Evolutionary conservation across 2,888 invertebrate species (phyloP).

Genomic region (Pachymerium ferrugineum): DNA sequence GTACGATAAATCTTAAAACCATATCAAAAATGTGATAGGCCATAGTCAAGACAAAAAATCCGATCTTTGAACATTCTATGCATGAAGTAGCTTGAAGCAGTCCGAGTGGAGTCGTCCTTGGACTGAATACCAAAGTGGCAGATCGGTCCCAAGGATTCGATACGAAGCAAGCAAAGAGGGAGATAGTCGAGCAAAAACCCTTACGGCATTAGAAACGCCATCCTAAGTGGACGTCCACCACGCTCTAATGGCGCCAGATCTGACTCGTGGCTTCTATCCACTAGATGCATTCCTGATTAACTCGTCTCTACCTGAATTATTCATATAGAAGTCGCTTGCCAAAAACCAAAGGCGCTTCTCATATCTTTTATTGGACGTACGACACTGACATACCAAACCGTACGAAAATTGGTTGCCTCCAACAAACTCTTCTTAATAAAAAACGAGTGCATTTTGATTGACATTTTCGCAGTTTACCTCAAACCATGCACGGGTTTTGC

Average conservation of each 20-base stretch:
- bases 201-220: constrained; percentile 9
- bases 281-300: constrained; percentile 5
- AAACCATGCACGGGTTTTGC: not conserved
- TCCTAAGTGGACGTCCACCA: constrained; percentile 13
- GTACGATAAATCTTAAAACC: not conserved
- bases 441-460: constrained; percentile 2
- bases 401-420: constrained; percentile 4
- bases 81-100: not conserved
- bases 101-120: not conserved
- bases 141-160: constrained; percentile 8
- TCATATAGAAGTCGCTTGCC: not conserved
- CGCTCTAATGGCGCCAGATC: constrained; percentile 3
- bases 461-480: not conserved
- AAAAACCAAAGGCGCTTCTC: not conserved
- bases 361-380: constrained; percentile 7
- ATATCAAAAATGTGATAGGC: not conserved
- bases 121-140: constrained; percentile 8
- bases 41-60: not conserved
- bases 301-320: constrained; percentile 8
- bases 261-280: not conserved
- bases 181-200: not conserved
- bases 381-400: not conserved
- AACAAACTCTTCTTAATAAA: not conserved
- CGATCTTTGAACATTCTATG: constrained; percentile 4
- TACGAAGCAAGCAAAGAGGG: not conserved